phyloP scores from a whole-genome alignment of 2,888 invertebrate genomes.

The Drosophila prolongata region DNA sequence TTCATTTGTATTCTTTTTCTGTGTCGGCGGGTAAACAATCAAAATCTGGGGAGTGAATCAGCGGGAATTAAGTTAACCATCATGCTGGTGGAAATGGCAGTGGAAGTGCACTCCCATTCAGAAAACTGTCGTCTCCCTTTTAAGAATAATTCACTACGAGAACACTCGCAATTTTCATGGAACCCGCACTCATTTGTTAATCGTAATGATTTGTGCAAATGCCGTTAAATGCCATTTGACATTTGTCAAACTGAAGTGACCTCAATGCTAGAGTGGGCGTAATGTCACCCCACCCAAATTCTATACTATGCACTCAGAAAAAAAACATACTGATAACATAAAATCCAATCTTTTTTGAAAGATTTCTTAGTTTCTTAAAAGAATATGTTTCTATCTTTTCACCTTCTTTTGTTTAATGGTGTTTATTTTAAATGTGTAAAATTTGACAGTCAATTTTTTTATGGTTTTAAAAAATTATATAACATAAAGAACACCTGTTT shows the following conservation, averaged over 20 bases:
- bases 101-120: slow-evolving; percentile 30
- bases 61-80: slow-evolving; percentile 61
- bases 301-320: slow-evolving; percentile 5
- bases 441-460: too few species aligned
- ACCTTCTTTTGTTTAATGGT: too few species aligned
- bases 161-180: slow-evolving; percentile 12
- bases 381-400: too few species aligned
- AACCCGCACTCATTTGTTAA: slow-evolving; percentile 63
- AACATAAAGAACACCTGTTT: too few species aligned
- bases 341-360: too few species aligned
- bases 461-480: too few species aligned
- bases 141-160: slow-evolving; percentile 8
- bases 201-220: slow-evolving; percentile 79
- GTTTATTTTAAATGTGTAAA: too few species aligned
- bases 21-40: slow-evolving; percentile 32
- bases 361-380: too few species aligned
- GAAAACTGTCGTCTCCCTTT: slow-evolving; percentile 14
- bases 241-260: slow-evolving; percentile 57
- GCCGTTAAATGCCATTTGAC: slow-evolving; percentile 72
- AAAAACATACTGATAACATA: neutral
- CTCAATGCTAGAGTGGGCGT: slow-evolving; percentile 34
- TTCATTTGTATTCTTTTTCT: slow-evolving; percentile 21
- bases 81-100: slow-evolving; percentile 36
- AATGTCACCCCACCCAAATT: slow-evolving; percentile 3
- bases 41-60: slow-evolving; percentile 21